Evolutionary conservation across 2,888 invertebrate genomes (phyloP).

Genomic region (Drosophila flavopinicola): DNA sequence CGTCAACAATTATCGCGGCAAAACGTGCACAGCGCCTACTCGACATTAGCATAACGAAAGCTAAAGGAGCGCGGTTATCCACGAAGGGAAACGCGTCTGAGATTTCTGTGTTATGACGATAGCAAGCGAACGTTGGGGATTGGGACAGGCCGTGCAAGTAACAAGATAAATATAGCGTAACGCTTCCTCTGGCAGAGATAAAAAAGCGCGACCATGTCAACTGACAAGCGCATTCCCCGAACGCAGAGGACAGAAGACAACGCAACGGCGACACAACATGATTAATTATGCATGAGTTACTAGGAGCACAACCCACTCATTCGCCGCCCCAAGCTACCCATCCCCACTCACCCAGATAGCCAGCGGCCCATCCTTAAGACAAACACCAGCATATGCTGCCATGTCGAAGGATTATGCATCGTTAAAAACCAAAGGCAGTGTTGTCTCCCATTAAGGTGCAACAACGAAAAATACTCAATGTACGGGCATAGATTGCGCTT

Average conservation of each 20-base stretch:
- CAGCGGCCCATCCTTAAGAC: conserved; percentile 37
- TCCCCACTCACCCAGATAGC: conserved; percentile 5
- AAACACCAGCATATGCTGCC: conserved; percentile 49
- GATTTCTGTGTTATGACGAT: conserved; percentile 48
- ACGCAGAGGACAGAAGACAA: no score
- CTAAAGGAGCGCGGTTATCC: background rate
- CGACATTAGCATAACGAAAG: conserved; percentile 34
- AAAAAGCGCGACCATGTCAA: conserved; percentile 69
- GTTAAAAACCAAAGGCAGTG: no score
- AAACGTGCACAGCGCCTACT: conserved; percentile 52
- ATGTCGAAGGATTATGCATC: conserved; percentile 34
- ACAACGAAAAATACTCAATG: background rate
- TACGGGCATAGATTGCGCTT: conserved; percentile 7
- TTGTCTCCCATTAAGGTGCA: background rate
- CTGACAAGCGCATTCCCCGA: conserved; percentile 54
- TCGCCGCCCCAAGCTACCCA: no score
- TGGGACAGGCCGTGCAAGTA: conserved; percentile 33
- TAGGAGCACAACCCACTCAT: background rate
- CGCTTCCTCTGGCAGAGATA: conserved; percentile 58
- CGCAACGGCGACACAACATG: conserved; percentile 59
- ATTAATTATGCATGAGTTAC: conserved; percentile 72
- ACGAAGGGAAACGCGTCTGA: conserved; percentile 18
- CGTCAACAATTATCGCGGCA: conserved; percentile 69
- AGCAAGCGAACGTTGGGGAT: conserved; percentile 16
- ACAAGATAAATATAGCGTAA: conserved; percentile 69